These are phyloP conservation scores for Toxotes jaculatrix DNA, from an alignment of 2,113 vertebrate genomes.

Conservation along the genomic window DNA sequence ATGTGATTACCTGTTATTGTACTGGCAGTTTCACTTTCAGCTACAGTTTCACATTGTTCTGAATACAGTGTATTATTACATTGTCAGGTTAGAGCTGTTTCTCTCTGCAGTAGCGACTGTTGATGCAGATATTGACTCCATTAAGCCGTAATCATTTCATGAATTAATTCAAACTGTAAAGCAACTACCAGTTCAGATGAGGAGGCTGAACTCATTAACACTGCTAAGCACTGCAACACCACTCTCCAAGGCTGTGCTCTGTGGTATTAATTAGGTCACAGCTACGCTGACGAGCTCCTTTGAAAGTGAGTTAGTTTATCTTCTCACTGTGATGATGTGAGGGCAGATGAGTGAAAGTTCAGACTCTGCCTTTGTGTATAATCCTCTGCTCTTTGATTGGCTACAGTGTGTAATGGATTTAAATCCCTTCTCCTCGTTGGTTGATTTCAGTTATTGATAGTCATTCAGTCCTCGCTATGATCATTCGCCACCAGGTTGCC, in stretches of 20 bases:
- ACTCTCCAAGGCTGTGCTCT: conserved; percentile 45
- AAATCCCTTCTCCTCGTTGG: conserved; percentile 49
- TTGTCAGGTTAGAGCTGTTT: neutral
- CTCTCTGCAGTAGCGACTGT: neutral
- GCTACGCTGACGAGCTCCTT: conserved; percentile 48
- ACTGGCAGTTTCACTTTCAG: neutral
- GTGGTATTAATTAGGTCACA: conserved; percentile 66
- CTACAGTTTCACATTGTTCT: neutral
- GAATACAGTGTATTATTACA: neutral
- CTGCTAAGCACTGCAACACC: conserved; percentile 35
- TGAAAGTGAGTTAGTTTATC: conserved; percentile 42
- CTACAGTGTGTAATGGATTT: conserved; percentile 52
- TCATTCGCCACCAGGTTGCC: conserved; percentile 31
- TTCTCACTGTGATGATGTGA: conserved; percentile 40
- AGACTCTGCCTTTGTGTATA: neutral
- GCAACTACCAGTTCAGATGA: conserved; percentile 15
- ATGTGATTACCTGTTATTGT: neutral
- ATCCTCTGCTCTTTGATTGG: conserved; percentile 33
- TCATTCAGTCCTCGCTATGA: conserved; percentile 34
- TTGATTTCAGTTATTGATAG: conserved; percentile 25
- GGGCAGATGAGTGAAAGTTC: conserved; percentile 32
- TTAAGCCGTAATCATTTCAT: conserved; percentile 18
- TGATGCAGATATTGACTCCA: conserved; percentile 16
- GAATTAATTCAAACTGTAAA: conserved; percentile 47
- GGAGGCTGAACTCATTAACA: conserved; percentile 65